Base-by-base conservation (phyloP, 2,888 invertebrate species). In the Chloromyia formosa region DNA sequence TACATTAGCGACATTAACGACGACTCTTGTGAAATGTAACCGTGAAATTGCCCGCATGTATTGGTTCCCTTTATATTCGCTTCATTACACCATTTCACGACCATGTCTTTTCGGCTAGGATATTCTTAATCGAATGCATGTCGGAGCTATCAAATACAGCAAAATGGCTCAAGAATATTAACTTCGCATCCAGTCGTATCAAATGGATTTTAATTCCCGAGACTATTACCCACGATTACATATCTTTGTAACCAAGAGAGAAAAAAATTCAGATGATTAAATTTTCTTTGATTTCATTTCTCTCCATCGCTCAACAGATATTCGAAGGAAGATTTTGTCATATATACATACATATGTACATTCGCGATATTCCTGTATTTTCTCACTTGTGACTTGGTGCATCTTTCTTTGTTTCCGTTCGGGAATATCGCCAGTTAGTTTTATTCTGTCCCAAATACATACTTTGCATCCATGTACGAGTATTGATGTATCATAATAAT, bases 81-180 rank as follows among this genome's bases (percentile, higher is more conserved):
- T 16, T 9, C 58, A 5, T 18, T 58, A 10, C 16, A 20, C 16
- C 20, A 2, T 58, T 58, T 16, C 4, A 54, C 54, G 7, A 22
- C 10, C 58, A 58, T 42, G n/a, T n/a, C 58, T 10, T 58, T 18
- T 18, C 58, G 10, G 58, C 5, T 4, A 22, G 22, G 18, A 18
- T 18, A 14, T 58, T 58, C n/a, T n/a, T 58, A 14, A 58, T 58
- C 5, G 58, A 58, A 58, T 58, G 16, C 16, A 18, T 58, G 58
- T 58, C 20, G 58, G 12, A 58, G 20, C 16, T 20, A 58, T 20
- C 20, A 58, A 58, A 58, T 58, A 12, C 20, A 58, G 18, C 20
- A 18, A 4, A 58, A 20, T 20, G 22, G 58, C 10, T 20, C 12
- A 42, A 42, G 42, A 42, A 42, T 42, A 12, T 5, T 42, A 42